phyloP scores from a whole-genome alignment of 2,888 invertebrate species.

The Ariolimax columbianus region DNA sequence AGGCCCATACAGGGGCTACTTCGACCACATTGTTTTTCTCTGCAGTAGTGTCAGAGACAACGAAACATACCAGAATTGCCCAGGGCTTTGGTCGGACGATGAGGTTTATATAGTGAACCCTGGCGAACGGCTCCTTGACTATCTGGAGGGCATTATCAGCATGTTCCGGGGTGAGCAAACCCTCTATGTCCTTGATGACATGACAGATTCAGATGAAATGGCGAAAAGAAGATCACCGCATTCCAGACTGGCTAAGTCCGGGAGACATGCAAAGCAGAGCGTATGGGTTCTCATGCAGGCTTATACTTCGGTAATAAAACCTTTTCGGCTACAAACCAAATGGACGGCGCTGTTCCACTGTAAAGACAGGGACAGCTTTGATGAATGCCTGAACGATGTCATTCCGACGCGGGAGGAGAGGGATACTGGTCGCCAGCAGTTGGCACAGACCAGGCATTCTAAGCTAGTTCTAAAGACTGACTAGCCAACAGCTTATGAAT shows the following conservation, averaged over 20 bases:
- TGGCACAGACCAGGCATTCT: background rate
- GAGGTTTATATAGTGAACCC: background rate
- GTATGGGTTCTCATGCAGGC: background rate
- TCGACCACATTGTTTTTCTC: background rate
- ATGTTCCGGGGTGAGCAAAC: background rate
- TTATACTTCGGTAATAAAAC: background rate
- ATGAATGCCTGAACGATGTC: background rate
- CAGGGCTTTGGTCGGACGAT: background rate
- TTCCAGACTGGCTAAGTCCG: background rate
- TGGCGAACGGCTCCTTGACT: background rate
- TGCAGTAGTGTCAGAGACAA: background rate
- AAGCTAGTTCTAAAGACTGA: constrained; percentile 1
- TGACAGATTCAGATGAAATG: background rate
- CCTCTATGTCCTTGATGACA: background rate
- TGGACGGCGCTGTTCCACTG: constrained; percentile 22
- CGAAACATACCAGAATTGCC: background rate
- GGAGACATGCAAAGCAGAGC: background rate
- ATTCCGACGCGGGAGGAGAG: background rate
- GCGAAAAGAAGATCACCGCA: background rate
- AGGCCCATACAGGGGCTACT: background rate
- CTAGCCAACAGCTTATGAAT: background rate
- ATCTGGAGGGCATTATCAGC: background rate
- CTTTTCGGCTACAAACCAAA: background rate
- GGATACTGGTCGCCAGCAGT: background rate
- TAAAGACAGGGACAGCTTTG: background rate